phyloP scores from a whole-genome alignment of 2,888 invertebrate species.

The Erpobdella octoculata region DNA sequence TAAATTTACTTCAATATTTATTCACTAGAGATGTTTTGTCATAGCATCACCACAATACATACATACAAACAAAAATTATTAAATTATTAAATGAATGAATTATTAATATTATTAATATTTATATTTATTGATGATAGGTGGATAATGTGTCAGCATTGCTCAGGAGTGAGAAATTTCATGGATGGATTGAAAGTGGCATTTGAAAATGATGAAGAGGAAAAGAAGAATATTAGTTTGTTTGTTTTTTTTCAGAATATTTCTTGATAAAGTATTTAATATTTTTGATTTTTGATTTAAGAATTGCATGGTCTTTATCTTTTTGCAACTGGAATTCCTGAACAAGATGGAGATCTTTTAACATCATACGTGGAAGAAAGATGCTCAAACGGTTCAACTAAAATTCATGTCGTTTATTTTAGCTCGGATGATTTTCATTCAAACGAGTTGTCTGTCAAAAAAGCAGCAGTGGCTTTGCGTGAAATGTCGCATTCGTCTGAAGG shows the following conservation, averaged over 20 bases:
- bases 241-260: neutral
- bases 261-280: neutral
- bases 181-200: conserved; percentile 47
- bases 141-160: conserved; percentile 49
- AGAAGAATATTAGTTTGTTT: neutral
- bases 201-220: conserved; percentile 50
- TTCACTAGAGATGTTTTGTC: too few relatives aligned
- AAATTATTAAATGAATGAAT: neutral
- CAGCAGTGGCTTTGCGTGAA: conserved; percentile 49
- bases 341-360: conserved; percentile 44
- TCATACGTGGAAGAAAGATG: conserved; percentile 48
- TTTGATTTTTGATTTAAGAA: conserved; percentile 36
- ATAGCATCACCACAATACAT: neutral
- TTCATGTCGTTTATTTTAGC: conserved; percentile 51
- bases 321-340: conserved; percentile 52
- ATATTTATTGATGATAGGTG: conserved; percentile 40
- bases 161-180: conserved; percentile 50
- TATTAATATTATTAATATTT: neutral
- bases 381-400: conserved; percentile 40
- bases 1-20: too few relatives aligned
- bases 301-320: conserved; percentile 52
- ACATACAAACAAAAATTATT: neutral
- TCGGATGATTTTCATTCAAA: conserved; percentile 50
- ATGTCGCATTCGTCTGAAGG: conserved; percentile 50
- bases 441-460: conserved; percentile 51